Base-by-base conservation (phyloP, 2,797 vertebrate species). In the Ambastaia sidthimunki region DNA sequence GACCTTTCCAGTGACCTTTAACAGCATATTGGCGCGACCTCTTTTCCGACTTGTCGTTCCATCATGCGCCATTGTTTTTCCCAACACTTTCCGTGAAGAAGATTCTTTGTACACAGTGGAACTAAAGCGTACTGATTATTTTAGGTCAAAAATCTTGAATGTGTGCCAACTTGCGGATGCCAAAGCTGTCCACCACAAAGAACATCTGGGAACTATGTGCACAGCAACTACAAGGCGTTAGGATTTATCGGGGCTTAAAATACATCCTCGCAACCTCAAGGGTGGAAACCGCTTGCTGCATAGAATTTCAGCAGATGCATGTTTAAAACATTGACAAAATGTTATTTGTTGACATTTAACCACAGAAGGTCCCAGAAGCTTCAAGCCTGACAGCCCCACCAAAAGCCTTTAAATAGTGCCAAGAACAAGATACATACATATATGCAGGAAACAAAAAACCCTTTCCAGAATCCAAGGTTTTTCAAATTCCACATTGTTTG, bases 301-400 rank as follows among this genome's bases (percentile, higher is more conserved):
- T 71, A 74, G 68, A 55, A 31, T 78, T 59, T 78, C 18, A 77
- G 48, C 79, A 89, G 89, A 91, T 89, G 89, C 83, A 89, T 86
- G 85, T 88, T 90, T 86, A 84, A 91, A 90, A 90, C 37, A 86
- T 85, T 87, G 87, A 88, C 87, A 87, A 86, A 86, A 89, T 89
- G 80, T 85, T 87, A 83, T 89, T 89, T 91, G 89, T 90, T 90
- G 89, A 90, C 88, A 91, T 90, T 90, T 90, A 87, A 69, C 85
- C 86, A 86, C 85, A 67, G 80, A 86, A 82, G 76, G 81, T 75
- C 73, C 83, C 87, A 86, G 90, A 90, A 89, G 90, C 91, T 91
- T 88, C 84, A 78, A 78, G 89, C 90, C 80, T 85, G 90, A 87
- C 88, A 70, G 82, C 60, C 54, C 34, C 28, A 63, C 28, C 28